These are phyloP conservation scores for Bombylius major DNA, from an alignment of 2,888 invertebrate genomes.

Conservation along the genomic window DNA sequence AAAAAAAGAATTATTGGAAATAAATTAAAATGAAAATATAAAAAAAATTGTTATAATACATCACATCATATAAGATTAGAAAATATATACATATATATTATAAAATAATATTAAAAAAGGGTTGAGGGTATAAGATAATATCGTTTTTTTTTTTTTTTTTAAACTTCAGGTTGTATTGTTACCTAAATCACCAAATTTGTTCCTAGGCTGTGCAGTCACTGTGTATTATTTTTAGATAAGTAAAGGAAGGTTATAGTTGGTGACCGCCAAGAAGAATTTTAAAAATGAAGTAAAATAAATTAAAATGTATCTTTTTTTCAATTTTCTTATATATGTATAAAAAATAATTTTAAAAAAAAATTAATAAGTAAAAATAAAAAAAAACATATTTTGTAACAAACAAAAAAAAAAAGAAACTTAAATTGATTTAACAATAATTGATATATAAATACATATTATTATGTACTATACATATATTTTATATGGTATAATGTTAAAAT, in stretches of 20 bases:
- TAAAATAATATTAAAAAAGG: background rate
- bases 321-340: background rate
- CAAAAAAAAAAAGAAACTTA: no score
- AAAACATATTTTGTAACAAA: no score
- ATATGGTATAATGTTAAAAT: no score
- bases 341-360: background rate
- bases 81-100: background rate
- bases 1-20: no score
- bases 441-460: no score
- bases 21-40: background rate
- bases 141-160: background rate
- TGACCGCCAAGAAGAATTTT: constrained; percentile 10
- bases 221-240: constrained; percentile 16
- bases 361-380: background rate
- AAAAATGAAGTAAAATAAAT: constrained; percentile 2
- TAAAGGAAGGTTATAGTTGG: background rate
- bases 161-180: constrained; percentile 25
- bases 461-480: no score
- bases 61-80: background rate
- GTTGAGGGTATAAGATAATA: background rate
- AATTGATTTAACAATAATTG: no score
- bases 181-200: constrained; percentile 57
- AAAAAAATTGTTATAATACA: background rate
- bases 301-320: no score
- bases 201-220: constrained; percentile 60